Percentiles rank a stretch among this genome's conserved stretches.
Evolutionary conservation across 2,797 vertebrate genomes (phyloP).

Genomic region (Myotis planiceps): DNA sequence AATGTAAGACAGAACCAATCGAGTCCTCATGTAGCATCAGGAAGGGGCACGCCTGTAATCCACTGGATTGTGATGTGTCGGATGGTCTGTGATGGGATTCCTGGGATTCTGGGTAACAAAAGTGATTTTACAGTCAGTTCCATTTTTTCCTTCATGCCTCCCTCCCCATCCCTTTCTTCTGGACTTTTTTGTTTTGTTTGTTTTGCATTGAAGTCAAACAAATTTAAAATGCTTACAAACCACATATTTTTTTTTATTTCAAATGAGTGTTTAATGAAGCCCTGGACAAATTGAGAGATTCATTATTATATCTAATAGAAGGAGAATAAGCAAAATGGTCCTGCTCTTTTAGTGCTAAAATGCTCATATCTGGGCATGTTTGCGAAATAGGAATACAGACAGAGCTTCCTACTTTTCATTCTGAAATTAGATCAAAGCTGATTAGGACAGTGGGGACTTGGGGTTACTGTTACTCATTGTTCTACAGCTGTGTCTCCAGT

Average conservation of each 20-base stretch:
- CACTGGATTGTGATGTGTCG: neutral
- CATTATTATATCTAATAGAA: neutral
- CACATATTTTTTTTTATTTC: neutral
- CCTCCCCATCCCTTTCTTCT: neutral
- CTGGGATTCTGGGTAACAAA: neutral
- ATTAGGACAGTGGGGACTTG: neutral
- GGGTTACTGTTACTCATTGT: neutral
- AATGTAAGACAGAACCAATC: neutral
- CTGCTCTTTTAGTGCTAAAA: neutral
- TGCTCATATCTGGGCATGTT: neutral
- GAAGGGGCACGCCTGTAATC: too few species aligned
- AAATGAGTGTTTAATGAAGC: slow-evolving; percentile 28
- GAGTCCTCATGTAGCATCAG: neutral
- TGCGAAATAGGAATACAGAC: neutral
- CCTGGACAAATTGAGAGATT: slow-evolving; percentile 6
- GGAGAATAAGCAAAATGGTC: neutral
- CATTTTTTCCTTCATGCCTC: neutral
- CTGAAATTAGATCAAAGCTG: neutral
- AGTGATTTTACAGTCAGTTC: neutral
- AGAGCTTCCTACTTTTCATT: neutral
- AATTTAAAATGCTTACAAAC: slow-evolving; percentile 46
- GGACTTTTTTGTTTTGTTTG: neutral
- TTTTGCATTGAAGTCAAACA: neutral
- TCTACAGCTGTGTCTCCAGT: neutral
- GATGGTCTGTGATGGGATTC: neutral